A percentile compares a stretch with the other conserved stretches of the same genome.
phyloP scores from a whole-genome alignment of 2,888 invertebrate genomes.

The Chalcosyrphus nemorum region DNA sequence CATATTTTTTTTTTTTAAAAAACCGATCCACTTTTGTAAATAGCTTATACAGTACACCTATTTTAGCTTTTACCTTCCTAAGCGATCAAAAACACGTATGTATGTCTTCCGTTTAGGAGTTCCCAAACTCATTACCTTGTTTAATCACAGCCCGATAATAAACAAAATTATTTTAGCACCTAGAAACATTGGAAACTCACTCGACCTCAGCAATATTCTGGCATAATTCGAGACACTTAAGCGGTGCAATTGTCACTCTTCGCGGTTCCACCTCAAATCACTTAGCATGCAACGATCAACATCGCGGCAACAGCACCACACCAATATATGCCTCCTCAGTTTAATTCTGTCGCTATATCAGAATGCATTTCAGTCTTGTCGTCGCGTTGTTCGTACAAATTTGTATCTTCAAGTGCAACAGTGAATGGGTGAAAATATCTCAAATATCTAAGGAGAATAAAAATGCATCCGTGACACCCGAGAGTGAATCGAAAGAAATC shows the following conservation, averaged over 20 bases:
- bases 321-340: constrained; percentile 47
- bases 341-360: constrained; percentile 25
- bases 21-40: no score
- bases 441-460: constrained; percentile 14
- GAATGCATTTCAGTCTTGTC: constrained; percentile 43
- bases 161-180: constrained; percentile 31
- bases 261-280: constrained; percentile 37
- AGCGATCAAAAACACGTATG: not conserved
- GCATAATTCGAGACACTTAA: constrained; percentile 59
- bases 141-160: constrained; percentile 22
- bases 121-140: constrained; percentile 28
- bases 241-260: constrained; percentile 63
- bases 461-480: not conserved
- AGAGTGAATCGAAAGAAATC: not conserved
- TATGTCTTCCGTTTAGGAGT: constrained; percentile 3
- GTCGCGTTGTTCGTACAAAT: constrained; percentile 19
- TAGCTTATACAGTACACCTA: no score
- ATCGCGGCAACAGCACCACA: constrained; percentile 5
- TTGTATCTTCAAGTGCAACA: constrained; percentile 12
- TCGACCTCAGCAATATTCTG: constrained; percentile 53
- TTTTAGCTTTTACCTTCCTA: not conserved
- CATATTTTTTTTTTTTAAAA: no score
- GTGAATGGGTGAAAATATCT: constrained; percentile 66
- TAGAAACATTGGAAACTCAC: constrained; percentile 16
- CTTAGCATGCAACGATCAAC: constrained; percentile 22